These are phyloP conservation scores for Limanda limanda DNA, from an alignment of 2,113 vertebrate species.

Conservation along the genomic window DNA sequence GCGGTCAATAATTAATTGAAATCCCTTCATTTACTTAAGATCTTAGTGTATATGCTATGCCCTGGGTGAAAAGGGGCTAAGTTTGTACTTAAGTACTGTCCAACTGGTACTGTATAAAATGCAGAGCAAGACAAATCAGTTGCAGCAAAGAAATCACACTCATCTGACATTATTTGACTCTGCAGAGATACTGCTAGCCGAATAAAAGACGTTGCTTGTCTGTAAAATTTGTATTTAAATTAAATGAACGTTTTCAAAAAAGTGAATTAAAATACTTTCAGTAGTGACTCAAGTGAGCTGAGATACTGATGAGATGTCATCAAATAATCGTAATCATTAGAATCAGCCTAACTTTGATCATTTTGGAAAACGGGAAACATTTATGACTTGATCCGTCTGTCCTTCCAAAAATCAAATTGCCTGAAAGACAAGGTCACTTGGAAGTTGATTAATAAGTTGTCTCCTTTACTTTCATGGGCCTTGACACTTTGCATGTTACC, in stretches of 20 bases:
- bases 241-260: too few relatives aligned
- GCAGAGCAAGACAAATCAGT: slow-evolving; percentile 56
- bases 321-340: neutral
- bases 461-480: neutral
- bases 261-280: too few relatives aligned
- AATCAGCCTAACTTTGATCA: too few relatives aligned
- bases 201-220: neutral
- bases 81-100: slow-evolving; percentile 48
- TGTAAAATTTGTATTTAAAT: neutral
- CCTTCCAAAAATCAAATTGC: neutral
- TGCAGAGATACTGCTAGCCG: neutral
- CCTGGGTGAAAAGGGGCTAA: slow-evolving; percentile 55
- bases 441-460: neutral
- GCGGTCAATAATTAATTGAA: slow-evolving; percentile 75
- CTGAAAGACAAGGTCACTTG: neutral
- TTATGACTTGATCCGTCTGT: neutral
- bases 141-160: slow-evolving; percentile 36
- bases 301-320: neutral
- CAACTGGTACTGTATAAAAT: slow-evolving; percentile 24
- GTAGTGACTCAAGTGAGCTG: neutral
- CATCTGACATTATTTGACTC: slow-evolving; percentile 38
- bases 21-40: slow-evolving; percentile 72
- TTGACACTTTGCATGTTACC: neutral
- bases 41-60: slow-evolving; percentile 45
- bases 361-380: neutral